Evolutionary conservation across 2,113 vertebrate genomes (phyloP), one percentile per base, ranked within the genome.

Genomic region (Himantopus leucocephalus): DNA sequence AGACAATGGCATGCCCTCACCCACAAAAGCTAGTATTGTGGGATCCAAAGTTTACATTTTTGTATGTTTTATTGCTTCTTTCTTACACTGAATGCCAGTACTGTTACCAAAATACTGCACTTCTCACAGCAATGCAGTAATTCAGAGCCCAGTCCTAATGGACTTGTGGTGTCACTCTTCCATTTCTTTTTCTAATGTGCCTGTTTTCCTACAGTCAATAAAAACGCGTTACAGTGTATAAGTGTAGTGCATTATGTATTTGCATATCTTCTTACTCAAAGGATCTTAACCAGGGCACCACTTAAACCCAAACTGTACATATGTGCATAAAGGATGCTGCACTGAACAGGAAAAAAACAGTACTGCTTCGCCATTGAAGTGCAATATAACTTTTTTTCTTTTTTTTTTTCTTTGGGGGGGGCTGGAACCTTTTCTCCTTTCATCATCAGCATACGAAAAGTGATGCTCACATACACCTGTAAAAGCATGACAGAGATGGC

Each of bases 191-290:
- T 48, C 27, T 10, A 35, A 41, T 4, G 3, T 10, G 6, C 4
- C 14, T 63, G 26, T n/a, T 52, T 45, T 29, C 74, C 52, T 39
- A 32, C 23, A 73, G 26, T 15, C 3, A 9, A 10, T 14, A 18
- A 74, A 80, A 52, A 22, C 1, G 2, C 4, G 20, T 23, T 24
- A 12, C 17, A 47, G 14, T 6, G 15, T 11, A 0, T 2, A 68
- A 77, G 8, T 32, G 10, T 4, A 56, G 10, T 3, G 15, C 20
- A 12, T 15, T 8, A 29, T 4, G 14, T 39, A 41, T 24, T 41
- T 68, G 17, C 4, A 2, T 3, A 35, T 7, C n/a, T 63, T 82
- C 62, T 48, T 15, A 48, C 29, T 41, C 63, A 37, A 35, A 72
- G 24, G 7, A 50, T 45, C 48, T 92, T 12, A 52, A 60, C 16